Evolutionary conservation across 2,797 vertebrate species (phyloP), one percentile per base, ranked within the genome.

Genomic region (Otolemur crassicaudatus): DNA sequence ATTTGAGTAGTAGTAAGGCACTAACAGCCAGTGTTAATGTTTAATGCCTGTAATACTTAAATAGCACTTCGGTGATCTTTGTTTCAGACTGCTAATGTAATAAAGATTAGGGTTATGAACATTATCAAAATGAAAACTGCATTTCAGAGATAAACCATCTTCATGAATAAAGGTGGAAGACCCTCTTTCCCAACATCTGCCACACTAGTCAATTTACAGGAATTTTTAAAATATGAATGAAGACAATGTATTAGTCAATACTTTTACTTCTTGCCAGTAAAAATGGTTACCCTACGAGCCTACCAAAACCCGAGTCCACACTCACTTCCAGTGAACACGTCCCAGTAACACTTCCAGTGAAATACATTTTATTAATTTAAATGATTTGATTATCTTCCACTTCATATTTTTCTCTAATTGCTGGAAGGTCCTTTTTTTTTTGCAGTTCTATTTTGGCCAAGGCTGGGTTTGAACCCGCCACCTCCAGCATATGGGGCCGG

Each of bases 41-140:
- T 97, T 96, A 82, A 81, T 93, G 29, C 72, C 37, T 77, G n/a
- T 37, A 12, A 88, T 84, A 87, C 46, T 90, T 63, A 94, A 94
- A 94, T 20, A 83, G 93, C 14, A 23, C 60, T 63, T 5, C 5
- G 60, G 16, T 69, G 60, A 77, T 72, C 77, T 97, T 97, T 96
- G 90, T 43, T 56, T 92, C 93, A 81, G 46, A 67, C 2, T 29
- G 29, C 58, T 84, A 46, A 37, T 29, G 16, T 92, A 46, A 72
- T 87, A 85, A 81, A 92, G 67, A 84, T 94, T 88, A 49, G 16
- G 9, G 53, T 80, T 14, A 40, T 60, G 53, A 79, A 29, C 46
- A 49, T 46, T 46, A 49, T 63, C 27, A 89, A 93, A 80, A 89
- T n/a, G 11, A 61, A 7, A 56, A 70, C 87, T 27, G 12, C 6